These are phyloP conservation scores for Labeo rohita DNA, from an alignment of 2,113 vertebrate genomes.

Conservation along the genomic window DNA sequence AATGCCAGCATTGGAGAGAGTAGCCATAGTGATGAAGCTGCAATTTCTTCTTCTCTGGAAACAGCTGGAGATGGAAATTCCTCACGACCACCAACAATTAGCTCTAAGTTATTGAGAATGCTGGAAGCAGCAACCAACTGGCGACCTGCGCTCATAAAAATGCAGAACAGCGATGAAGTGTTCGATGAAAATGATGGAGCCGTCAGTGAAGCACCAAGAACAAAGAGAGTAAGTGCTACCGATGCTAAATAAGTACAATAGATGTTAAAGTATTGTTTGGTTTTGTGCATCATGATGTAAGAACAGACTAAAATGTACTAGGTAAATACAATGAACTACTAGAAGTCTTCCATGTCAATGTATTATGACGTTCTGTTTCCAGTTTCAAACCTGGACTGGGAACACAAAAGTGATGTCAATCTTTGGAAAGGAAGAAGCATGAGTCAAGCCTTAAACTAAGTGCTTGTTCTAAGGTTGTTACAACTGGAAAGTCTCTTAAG, in stretches of 20 bases:
- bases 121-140: conserved; percentile 66
- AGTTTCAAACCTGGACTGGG: background rate
- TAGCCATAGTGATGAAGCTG: background rate
- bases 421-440: background rate
- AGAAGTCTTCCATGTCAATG: background rate
- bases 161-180: conserved; percentile 38
- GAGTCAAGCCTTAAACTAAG: background rate
- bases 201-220: conserved; percentile 60
- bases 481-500: background rate
- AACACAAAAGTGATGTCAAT: background rate
- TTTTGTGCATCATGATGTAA: background rate
- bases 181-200: background rate
- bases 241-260: background rate
- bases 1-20: background rate
- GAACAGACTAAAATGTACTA: background rate
- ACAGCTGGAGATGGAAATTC: background rate
- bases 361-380: background rate
- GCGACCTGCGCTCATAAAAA: conserved; percentile 14
- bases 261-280: background rate
- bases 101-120: conserved; percentile 64
- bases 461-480: background rate
- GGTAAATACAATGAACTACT: background rate
- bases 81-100: background rate
- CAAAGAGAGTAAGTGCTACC: conserved; percentile 65
- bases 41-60: background rate